A percentile compares a stretch with the other conserved stretches of the same genome.
Conservation (phyloP, 2,888 invertebrate species). For the Nomada ferruginata region DNA sequence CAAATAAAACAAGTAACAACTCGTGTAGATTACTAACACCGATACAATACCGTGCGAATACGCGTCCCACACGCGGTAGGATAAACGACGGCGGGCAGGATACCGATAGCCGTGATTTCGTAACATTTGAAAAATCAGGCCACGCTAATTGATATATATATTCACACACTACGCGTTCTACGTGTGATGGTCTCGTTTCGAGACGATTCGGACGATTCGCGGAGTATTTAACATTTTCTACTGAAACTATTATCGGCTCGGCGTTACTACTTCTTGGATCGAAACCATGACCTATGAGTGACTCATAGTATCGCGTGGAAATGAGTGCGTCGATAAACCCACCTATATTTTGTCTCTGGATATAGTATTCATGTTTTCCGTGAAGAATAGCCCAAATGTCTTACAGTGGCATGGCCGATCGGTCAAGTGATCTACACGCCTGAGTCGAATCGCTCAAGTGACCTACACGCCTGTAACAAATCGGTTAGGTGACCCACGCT, state of each 20-base stretch:
- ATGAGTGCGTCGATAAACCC: background rate
- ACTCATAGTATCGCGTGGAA: background rate
- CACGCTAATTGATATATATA: background rate
- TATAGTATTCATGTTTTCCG: too few relatives aligned
- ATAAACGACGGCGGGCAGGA: slow-evolving; percentile 31
- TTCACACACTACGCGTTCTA: background rate
- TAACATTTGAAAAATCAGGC: slow-evolving; percentile 11
- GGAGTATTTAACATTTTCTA: background rate
- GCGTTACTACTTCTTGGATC: background rate
- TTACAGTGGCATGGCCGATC: background rate
- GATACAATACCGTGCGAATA: slow-evolving; percentile 22
- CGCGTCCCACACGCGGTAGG: slow-evolving; percentile 21
- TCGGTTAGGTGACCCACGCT: background rate
- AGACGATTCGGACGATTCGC: background rate
- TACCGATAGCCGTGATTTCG: slow-evolving; percentile 38
- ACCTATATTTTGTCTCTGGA: background rate
- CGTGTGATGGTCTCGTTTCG: background rate
- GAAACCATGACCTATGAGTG: background rate
- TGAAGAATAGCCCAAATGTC: background rate
- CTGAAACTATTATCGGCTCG: too few relatives aligned
- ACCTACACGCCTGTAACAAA: background rate
- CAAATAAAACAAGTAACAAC: slow-evolving; percentile 11
- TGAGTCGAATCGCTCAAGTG: slow-evolving; percentile 7
- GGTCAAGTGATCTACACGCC: background rate
- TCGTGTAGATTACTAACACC: slow-evolving; percentile 45